Base-by-base conservation (phyloP, 1,140 invertebrate genomes). In the Apis florea region DNA sequence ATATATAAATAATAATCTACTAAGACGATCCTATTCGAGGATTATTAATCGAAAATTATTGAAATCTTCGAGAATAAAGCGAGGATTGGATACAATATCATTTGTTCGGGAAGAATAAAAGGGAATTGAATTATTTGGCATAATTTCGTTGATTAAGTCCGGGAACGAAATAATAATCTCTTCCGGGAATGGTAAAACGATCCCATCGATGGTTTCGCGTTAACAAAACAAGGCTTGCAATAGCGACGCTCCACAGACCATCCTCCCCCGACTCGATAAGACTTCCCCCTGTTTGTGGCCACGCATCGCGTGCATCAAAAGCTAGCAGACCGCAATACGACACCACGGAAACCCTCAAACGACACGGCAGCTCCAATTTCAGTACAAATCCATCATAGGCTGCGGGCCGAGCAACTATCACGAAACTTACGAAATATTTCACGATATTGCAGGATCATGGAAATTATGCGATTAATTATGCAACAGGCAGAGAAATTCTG, bases 291-390 rank as follows among this genome's bases (percentile, higher is more conserved):
- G 61, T 72, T 87, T 58, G 61, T 31, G 75, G 53, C 31, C 54
- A 64, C 21, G 53, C 71, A 61, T 82, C 75, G 64, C 64, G 83
- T 83, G 70, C 75, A 79, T 85, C 83, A 83, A 78, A 83, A 81
- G 75, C 54, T 82, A 53, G 19, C 72, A 68, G 68, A n/a, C 72
- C 66, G 78, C 79, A 86, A 87, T 59, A 51, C 71, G 78, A 88
- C 31, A 78, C 86, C 75, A 59, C 40, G 70, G 71, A 88, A 88
- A 87, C 66, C 69, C 40, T 82, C 75, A 66, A 87, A 82, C 79
- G 67, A 84, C 70, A 63, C 56, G 51, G 72, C 68, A 77, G 75
- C 74, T 86, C 66, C 58, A 72, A 87, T 87, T 87, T 85, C 77
- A 59, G 58, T 79, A 70, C 74, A 70, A 82, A 82, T 82, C 80